Evolutionary conservation across 1,140 invertebrate genomes (phyloP).

Genomic region (Aricia agestis): DNA sequence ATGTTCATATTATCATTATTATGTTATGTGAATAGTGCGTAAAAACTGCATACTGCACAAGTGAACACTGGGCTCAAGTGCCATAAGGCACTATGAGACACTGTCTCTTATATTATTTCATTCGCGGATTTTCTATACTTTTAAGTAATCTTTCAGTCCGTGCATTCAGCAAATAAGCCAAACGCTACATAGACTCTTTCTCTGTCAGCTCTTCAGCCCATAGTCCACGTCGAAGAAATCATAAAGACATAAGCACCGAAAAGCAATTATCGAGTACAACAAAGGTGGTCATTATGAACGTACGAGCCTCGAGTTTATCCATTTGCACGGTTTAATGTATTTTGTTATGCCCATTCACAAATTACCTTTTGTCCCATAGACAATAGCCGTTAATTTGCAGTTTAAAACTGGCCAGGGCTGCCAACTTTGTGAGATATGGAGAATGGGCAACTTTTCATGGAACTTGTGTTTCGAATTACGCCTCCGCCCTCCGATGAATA

Average conservation of each 20-base stretch:
- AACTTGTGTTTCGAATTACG: no score
- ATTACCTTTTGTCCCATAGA: neutral
- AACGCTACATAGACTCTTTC: neutral
- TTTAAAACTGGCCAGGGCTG: slow-evolving; percentile 1
- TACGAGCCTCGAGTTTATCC: neutral
- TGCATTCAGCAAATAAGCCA: no score
- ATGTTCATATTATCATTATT: no score
- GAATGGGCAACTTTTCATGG: no score
- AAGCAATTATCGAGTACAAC: neutral
- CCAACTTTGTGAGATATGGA: neutral
- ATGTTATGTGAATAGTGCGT: no score
- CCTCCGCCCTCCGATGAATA: no score
- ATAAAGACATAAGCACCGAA: neutral
- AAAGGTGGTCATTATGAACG: neutral
- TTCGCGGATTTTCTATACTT: no score
- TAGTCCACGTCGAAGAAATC: neutral
- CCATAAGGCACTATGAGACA: no score
- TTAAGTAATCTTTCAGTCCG: no score
- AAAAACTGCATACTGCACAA: no score
- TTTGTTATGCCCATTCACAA: slow-evolving; percentile 1
- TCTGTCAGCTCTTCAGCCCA: neutral
- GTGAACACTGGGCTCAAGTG: no score
- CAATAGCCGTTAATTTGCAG: slow-evolving; percentile 2
- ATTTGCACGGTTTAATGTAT: slow-evolving; percentile 9
- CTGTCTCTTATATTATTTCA: no score